A percentile compares a stretch with the other conserved stretches of the same genome.
Conservation (phyloP, 2,888 invertebrate genomes). For the Caenorhabditis afra region DNA sequence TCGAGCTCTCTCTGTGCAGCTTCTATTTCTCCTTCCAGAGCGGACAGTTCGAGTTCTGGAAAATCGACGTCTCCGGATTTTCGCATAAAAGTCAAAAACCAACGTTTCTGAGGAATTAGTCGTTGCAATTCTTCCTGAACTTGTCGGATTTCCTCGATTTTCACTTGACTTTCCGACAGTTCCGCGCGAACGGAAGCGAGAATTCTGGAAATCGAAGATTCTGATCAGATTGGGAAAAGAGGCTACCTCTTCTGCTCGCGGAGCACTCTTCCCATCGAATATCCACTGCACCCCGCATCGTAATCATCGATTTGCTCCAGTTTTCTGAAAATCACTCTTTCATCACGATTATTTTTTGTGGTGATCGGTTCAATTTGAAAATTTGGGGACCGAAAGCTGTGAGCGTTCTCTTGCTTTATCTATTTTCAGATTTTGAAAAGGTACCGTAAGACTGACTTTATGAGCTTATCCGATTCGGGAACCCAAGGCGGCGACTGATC, state of each 20-base stretch:
- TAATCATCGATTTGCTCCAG: constrained; percentile 86
- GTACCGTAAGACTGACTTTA: constrained; percentile 12
- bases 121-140: constrained; percentile 69
- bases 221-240: not conserved
- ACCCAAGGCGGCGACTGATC: constrained; percentile 26
- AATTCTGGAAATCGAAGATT: constrained; percentile 55
- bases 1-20: constrained; percentile 61
- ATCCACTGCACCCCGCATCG: constrained; percentile 86
- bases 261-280: constrained; percentile 49
- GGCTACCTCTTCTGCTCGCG: constrained; percentile 56
- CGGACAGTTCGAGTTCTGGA: constrained; percentile 71
- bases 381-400: not conserved
- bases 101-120: constrained; percentile 74
- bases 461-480: not conserved
- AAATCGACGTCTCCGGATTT: not conserved
- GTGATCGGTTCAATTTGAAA: not conserved
- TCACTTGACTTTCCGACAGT: constrained; percentile 63
- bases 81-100: not conserved
- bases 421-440: not conserved
- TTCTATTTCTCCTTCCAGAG: constrained; percentile 71
- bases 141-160: constrained; percentile 67
- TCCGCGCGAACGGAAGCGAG: constrained; percentile 68
- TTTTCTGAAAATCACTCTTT: constrained; percentile 17
- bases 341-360: not conserved
- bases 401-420: not conserved